phyloP scores from a whole-genome alignment of 1,140 invertebrate genomes.

The Spodoptera litura region DNA sequence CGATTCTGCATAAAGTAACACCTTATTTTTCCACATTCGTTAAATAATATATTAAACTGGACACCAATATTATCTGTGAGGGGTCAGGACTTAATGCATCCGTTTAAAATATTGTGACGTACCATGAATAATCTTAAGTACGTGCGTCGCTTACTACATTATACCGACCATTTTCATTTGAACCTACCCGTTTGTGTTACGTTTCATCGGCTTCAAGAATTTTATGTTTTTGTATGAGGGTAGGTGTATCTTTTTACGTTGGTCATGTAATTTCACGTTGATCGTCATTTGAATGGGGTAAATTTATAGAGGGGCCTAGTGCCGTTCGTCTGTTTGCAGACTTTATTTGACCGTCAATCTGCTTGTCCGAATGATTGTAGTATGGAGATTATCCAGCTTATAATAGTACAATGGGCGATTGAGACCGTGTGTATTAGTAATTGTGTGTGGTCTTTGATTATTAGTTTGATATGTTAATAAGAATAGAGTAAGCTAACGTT shows the following conservation, averaged over 20 bases:
- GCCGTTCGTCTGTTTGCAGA: constrained; percentile 69
- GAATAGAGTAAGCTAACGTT: neutral
- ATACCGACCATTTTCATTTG: constrained; percentile 59
- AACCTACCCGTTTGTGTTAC: constrained; percentile 47
- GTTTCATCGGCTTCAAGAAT: constrained; percentile 18
- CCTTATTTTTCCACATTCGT: constrained; percentile 71
- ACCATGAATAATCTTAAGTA: constrained; percentile 73
- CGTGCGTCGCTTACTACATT: constrained; percentile 68
- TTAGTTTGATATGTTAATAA: constrained; percentile 37
- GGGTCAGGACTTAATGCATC: constrained; percentile 73
- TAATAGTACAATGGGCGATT: constrained; percentile 64
- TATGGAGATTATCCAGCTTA: constrained; percentile 65
- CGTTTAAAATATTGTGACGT: constrained; percentile 81
- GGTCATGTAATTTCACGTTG: constrained; percentile 76
- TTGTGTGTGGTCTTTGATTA: constrained; percentile 42
- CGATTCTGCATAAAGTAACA: constrained; percentile 49
- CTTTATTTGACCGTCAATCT: constrained; percentile 72
- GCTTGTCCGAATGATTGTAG: constrained; percentile 63
- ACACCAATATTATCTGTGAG: constrained; percentile 74
- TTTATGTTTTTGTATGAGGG: constrained; percentile 49
- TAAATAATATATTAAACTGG: constrained; percentile 73
- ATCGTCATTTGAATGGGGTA: constrained; percentile 80
- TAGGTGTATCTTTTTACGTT: constrained; percentile 58
- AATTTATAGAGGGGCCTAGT: constrained; percentile 70
- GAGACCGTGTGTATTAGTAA: constrained; percentile 38